A percentile compares a stretch with the other conserved stretches of the same genome.
Evolutionary conservation across 1,140 invertebrate genomes (phyloP).

Genomic region (Metopolophium dirhodum): DNA sequence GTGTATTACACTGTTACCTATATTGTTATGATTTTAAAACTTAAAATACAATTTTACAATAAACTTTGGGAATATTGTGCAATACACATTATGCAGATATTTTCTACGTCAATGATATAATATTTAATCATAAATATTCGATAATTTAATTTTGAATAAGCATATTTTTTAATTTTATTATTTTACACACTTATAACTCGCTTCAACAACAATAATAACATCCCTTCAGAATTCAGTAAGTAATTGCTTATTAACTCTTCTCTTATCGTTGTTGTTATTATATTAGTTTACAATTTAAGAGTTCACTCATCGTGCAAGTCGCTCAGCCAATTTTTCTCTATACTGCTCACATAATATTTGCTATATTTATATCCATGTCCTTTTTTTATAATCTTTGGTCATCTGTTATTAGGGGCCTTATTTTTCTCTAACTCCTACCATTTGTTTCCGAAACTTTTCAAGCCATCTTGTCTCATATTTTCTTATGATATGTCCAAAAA

Average conservation of each 20-base stretch:
- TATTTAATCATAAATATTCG: neutral
- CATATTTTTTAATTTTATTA: neutral
- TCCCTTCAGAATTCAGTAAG: neutral
- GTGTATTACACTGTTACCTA: too few relatives aligned
- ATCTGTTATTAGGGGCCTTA: neutral
- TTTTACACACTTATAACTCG: neutral
- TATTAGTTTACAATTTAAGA: neutral
- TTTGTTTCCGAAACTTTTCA: neutral
- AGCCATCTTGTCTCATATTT: conserved; percentile 24
- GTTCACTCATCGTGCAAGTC: neutral
- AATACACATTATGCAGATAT: neutral
- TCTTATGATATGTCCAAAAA: conserved; percentile 17
- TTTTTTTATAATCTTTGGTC: conserved; percentile 8
- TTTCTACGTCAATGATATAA: neutral
- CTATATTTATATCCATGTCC: neutral
- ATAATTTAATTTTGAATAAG: neutral
- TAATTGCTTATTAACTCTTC: neutral
- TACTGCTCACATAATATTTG: neutral
- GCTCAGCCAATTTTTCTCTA: neutral
- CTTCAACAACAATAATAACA: neutral
- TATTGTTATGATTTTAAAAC: too few relatives aligned
- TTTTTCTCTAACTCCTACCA: neutral
- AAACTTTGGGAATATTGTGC: too few relatives aligned
- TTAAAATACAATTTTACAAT: too few relatives aligned
- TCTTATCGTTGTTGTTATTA: neutral